Base-by-base conservation (phyloP, 1,140 invertebrate genomes). In the Drosophila bocki region DNA sequence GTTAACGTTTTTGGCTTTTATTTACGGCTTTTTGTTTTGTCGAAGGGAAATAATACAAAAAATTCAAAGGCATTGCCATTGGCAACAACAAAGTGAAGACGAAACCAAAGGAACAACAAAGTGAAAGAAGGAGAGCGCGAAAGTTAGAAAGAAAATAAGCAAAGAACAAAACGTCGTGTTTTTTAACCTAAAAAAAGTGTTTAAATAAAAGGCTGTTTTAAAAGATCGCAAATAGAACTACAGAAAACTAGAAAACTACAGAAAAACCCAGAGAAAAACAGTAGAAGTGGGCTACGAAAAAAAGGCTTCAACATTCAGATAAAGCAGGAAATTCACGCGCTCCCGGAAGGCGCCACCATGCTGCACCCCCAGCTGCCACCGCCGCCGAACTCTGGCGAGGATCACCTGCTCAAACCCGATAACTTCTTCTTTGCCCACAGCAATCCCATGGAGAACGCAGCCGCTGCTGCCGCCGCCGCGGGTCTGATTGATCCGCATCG, bases 401-500 rank as follows among this genome's bases (percentile, higher is more conserved):
- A 87, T 75, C 67, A 39, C 26, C 71, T 87, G 41, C 54, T 88
- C 37, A 72, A 80, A 37, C 75, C 85, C 67, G 84, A 88, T 47
- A 68, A 72, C 57, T 91, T 83, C 79, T 91, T 84, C 53, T 92
- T 70, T 83, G 93, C 93, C 37, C 93, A 93, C 53, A 93, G 94
- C 93, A 91, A 95, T 94, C 79, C 91, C 84, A 91, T 94, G 91
- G 93, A 94, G 77, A 93, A 94, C 80, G 94, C 93, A 75, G 94
- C 93, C 69, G 91, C 91, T 17, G 91, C 91, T 22, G 91, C 91
- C 11, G 91, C 91, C 19, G 84, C 85, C 41, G 91, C 91, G 35
- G 94, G 93, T 61, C 88, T 93, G 9, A 93, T 95, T 71, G 95
- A 95, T 82, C 82, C 82, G 35, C 82, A 86, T 77, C 94, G 95